phyloP scores from a whole-genome alignment of 1,140 invertebrate genomes.

The Drosophila saltans region DNA sequence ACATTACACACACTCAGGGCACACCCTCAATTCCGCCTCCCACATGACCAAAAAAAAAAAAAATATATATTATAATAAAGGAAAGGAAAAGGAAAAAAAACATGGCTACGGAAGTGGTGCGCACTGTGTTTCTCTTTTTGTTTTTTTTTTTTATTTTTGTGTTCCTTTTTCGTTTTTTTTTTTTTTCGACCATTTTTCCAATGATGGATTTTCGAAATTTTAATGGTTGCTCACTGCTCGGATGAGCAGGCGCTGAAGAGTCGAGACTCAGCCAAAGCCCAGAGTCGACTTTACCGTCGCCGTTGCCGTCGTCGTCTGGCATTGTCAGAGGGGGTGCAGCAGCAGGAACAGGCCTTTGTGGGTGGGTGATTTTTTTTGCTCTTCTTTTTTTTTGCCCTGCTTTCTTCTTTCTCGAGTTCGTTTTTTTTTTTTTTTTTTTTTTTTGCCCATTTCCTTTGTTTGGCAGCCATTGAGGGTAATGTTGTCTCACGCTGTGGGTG shows the following conservation, averaged over 20 bases:
- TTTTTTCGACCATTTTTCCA: conserved; percentile 81
- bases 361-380: conserved; percentile 66
- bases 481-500: conserved; percentile 56
- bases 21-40: conserved; percentile 22
- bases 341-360: conserved; percentile 42
- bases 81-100: conserved; percentile 34
- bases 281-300: conserved; percentile 52
- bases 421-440: conserved; percentile 43
- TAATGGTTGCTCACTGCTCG: conserved; percentile 79
- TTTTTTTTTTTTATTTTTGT: conserved; percentile 19
- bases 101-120: conserved; percentile 72
- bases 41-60: conserved; percentile 12
- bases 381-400: conserved; percentile 29
- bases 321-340: conserved; percentile 55
- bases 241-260: conserved; percentile 71
- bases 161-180: conserved; percentile 40
- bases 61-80: background rate
- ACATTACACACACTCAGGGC: conserved; percentile 20
- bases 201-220: conserved; percentile 83
- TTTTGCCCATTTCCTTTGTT: conserved; percentile 72
- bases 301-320: conserved; percentile 55
- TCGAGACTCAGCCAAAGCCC: conserved; percentile 27
- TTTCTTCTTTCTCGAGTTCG: conserved; percentile 10
- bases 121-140: conserved; percentile 34
- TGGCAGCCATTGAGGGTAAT: conserved; percentile 78